phyloP scores from a whole-genome alignment of 2,113 vertebrate genomes.

The Laterallus jamaicensis region DNA sequence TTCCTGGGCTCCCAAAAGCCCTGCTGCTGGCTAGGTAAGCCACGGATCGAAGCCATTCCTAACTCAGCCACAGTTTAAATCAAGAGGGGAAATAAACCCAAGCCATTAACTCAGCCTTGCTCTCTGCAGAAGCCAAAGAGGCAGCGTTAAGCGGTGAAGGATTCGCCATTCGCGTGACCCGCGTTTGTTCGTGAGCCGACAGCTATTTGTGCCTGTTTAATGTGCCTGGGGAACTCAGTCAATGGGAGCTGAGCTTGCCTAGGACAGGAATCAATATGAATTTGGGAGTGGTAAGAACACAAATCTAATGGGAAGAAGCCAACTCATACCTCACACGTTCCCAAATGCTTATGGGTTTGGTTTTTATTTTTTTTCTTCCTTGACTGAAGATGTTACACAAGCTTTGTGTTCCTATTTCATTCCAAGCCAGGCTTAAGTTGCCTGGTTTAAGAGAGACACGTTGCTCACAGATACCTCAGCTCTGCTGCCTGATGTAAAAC shows the following conservation, averaged over 20 bases:
- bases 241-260: not conserved
- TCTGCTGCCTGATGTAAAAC: fast-evolving
- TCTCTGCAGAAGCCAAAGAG: not conserved
- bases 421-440: not conserved
- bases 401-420: not conserved
- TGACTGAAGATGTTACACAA: not conserved
- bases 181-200: not conserved
- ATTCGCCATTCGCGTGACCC: not conserved
- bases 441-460: not conserved
- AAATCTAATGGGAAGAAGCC: not conserved
- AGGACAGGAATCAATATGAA: not conserved
- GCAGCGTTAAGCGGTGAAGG: fast-evolving
- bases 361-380: not conserved
- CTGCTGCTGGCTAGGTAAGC: conserved; percentile 17
- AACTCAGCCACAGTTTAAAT: not conserved
- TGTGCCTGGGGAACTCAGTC: not conserved
- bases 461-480: not conserved
- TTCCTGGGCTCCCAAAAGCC: conserved; percentile 24
- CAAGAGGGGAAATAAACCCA: no score
- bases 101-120: fast-evolving
- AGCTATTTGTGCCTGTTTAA: not conserved
- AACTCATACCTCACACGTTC: not conserved
- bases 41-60: not conserved
- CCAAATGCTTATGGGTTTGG: not conserved
- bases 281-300: not conserved